Base-by-base conservation (phyloP, 2,888 invertebrate genomes). In the Teleiodes luculella region DNA sequence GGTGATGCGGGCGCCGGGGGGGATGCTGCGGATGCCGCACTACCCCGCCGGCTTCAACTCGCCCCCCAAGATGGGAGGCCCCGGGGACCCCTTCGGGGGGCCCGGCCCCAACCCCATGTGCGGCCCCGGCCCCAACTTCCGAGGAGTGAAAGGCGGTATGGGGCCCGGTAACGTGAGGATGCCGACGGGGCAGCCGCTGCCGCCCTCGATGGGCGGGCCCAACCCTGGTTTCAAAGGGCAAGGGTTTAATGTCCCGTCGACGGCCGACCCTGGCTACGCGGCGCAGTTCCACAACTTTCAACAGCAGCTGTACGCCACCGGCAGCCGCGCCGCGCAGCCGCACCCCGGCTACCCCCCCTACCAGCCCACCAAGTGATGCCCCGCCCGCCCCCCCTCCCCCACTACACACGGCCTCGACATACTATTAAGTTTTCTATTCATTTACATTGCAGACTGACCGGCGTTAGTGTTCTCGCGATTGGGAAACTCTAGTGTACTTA, bases 271-370 rank as follows among this genome's bases (percentile, higher is more conserved):
- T 11, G 96, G 96, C 79, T 97, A 97, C 89, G 97, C 97, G 73
- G 96, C 96, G 83, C 97, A 97, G 91, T 97, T 95, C 90, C 97
- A 97, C 86, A 96, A 97, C 87, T 97, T 97, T 91, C 97, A 97
- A 78, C 97, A 97, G 81, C 97, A 97, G 83, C 87, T 97, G 65
- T 97, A 97, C 84, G 97, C 97, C 59, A 97, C 97, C 48, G 89
- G 90, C 37, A 82, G 78, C 59, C 75, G 90, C 53, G 86, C 80
- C 16, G 83, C 79, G 43, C 83, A 80, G 66, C 89, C 89, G 60
- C 90, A 86, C 71, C 79, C 75, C 60, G 77, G 76, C 53, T 88
- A 89, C 76, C 86, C 88, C 56, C 85, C 86, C 57, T 87, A 88
- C 78, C 83, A 82, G 72, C 87, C 84, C 75, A 69, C 79, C 80